Evolutionary conservation across 1,140 invertebrate species (phyloP), one percentile per base, ranked within the genome.

Genomic region (Conus ventricosus): DNA sequence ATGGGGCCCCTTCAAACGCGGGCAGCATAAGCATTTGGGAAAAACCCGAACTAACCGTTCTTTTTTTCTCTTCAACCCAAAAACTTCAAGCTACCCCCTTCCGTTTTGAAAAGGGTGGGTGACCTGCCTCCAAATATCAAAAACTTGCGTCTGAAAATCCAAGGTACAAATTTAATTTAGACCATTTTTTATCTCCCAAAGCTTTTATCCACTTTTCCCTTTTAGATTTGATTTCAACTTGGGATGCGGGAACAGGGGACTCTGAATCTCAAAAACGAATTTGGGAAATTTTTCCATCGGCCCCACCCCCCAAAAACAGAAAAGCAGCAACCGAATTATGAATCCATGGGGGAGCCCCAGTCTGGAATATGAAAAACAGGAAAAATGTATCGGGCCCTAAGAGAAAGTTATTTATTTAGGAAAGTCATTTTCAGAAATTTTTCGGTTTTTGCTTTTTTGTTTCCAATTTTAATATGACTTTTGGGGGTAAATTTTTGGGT

Each of bases 91-190:
- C 57, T 80, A 39, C 8, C 55, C 55, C 60, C 57, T 84, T 84
- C 82, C 82, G 82, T 13, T 39, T 63, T 84, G 20, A n/a, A n/a
- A 25, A 84, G 57, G 82, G 63, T 84, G 82, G 82, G 95, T 80
- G 96, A 97, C 92, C 94, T 97, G 60, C 97, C 90, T 95, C 96
- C 27, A 99, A 98, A 95, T 99, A 98, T 95, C 97, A 98, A 93
- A 98, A 98, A 96, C 95, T 99, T 91, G 98, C 98, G 10, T 95
- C 97, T 23, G 98, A 99, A 96, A 98, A 98, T 96, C 98, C 75
- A 98, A 98, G 96, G 98, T 98, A 95, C 25, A n/a, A n/a, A 27
- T 53, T 57, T 6, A 87, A 2, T 8, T 57, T 82, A 81, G 17
- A 39, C 27, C 89, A 25, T 82, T 67, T 25, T 57, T n/a, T n/a